Conservation (phyloP, 1,140 invertebrate species). For the Listronotus oregonensis region DNA sequence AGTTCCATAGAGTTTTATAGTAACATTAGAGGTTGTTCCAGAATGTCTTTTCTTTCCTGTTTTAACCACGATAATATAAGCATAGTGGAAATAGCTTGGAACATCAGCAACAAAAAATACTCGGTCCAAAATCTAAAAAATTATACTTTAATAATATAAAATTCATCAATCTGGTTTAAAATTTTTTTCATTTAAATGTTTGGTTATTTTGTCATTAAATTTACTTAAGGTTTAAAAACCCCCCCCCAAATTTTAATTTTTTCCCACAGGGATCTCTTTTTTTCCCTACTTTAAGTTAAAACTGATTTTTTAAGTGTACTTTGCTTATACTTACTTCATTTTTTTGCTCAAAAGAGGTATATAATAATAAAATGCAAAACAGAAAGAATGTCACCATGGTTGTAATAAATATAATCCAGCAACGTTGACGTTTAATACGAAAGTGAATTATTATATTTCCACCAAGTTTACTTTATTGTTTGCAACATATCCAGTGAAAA, state of each 20-base stretch:
- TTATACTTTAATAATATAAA: too few species aligned
- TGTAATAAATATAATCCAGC: slow-evolving; percentile 34
- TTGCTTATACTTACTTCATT: slow-evolving; percentile 13
- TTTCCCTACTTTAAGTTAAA: too few species aligned
- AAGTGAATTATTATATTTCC: slow-evolving; percentile 16
- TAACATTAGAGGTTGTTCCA: slow-evolving; percentile 45
- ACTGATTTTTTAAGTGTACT: too few species aligned
- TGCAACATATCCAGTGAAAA: slow-evolving; percentile 18
- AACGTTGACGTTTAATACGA: slow-evolving; percentile 23
- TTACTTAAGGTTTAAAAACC: too few species aligned
- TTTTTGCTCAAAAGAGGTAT: slow-evolving; percentile 5
- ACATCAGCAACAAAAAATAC: slow-evolving; percentile 37
- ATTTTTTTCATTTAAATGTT: too few species aligned
- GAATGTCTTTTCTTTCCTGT: slow-evolving; percentile 34
- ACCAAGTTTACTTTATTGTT: slow-evolving; percentile 26
- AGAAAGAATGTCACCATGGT: slow-evolving; percentile 22
- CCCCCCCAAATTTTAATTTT: too few species aligned
- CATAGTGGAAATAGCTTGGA: slow-evolving; percentile 37
- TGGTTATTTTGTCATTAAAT: too few species aligned
- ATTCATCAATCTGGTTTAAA: too few species aligned
- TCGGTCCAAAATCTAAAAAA: slow-evolving; percentile 22
- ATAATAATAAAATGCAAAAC: slow-evolving; percentile 27
- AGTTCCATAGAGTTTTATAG: slow-evolving; percentile 36
- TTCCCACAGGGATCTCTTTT: too few species aligned
- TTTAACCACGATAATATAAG: slow-evolving; percentile 40